Evolutionary conservation across 2,797 vertebrate genomes (phyloP).

Genomic region (Onychomys torridus): DNA sequence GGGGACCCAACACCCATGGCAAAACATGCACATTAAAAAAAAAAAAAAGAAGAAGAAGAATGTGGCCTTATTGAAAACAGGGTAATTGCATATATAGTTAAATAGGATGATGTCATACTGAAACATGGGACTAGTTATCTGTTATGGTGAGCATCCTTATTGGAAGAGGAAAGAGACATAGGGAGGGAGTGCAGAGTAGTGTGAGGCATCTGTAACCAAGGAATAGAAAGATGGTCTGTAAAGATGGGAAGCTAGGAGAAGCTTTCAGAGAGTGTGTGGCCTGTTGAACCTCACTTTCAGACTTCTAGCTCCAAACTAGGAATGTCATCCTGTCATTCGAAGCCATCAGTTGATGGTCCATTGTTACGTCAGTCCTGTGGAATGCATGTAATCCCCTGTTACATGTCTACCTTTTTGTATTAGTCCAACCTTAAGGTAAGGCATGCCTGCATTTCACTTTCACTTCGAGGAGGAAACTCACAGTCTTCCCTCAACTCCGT

Average conservation of each 20-base stretch:
- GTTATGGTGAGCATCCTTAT: not conserved
- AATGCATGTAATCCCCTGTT: not conserved
- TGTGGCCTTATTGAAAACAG: not conserved
- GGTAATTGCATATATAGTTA: not conserved
- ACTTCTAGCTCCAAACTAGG: not conserved
- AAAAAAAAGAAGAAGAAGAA: not conserved
- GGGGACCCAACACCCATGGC: not conserved
- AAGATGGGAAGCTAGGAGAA: not conserved
- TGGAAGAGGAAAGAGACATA: not conserved
- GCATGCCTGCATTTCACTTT: not conserved
- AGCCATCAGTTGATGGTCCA: not conserved
- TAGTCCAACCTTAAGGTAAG: not conserved
- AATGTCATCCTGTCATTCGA: not conserved
- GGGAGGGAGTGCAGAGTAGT: not conserved
- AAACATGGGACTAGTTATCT: not conserved
- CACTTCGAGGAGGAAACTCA: not conserved
- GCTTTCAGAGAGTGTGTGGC: not conserved
- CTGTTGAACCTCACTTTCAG: not conserved
- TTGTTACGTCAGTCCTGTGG: not conserved
- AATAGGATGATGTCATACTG: not conserved
- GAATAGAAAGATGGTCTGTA: not conserved
- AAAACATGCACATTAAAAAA: not conserved
- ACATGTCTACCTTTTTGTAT: not conserved
- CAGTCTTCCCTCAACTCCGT: not conserved
- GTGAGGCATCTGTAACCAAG: not conserved